Percentiles rank a stretch among this genome's conserved stretches.
Evolutionary conservation across 2,888 invertebrate species (phyloP).

Genomic region (Acronicta alni): DNA sequence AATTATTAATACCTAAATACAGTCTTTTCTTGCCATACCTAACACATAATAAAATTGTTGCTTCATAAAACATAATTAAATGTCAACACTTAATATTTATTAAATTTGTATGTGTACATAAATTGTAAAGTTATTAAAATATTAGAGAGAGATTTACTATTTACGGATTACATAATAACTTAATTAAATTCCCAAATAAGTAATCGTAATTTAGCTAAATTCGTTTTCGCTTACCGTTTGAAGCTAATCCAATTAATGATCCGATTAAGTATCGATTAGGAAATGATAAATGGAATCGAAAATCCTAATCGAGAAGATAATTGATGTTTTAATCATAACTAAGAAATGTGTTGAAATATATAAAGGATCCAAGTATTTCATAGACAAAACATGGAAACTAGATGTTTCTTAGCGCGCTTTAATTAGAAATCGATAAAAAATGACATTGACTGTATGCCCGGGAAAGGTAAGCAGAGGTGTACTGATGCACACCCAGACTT

Average conservation of each 20-base stretch:
- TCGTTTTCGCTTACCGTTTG: slow-evolving; percentile 45
- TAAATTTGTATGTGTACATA: background rate
- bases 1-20: no score
- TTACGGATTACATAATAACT: slow-evolving; percentile 25
- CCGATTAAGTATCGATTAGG: slow-evolving; percentile 53
- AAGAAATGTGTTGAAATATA: slow-evolving; percentile 31
- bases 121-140: slow-evolving; percentile 11
- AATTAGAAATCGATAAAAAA: no score
- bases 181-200: slow-evolving; percentile 44
- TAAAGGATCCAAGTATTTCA: slow-evolving; percentile 19
- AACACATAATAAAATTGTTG: no score
- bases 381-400: slow-evolving; percentile 10
- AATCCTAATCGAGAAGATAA: slow-evolving; percentile 43
- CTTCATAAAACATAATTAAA: slow-evolving; percentile 5
- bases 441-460: no score
- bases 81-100: background rate
- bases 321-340: slow-evolving; percentile 39
- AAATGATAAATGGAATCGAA: slow-evolving; percentile 48
- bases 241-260: slow-evolving; percentile 55
- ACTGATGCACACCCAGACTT: no score
- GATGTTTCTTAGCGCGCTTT: no score
- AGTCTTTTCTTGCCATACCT: no score
- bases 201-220: slow-evolving; percentile 22
- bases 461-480: no score
- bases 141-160: slow-evolving; percentile 17